Percentiles rank a stretch among this genome's conserved stretches.
phyloP scores from a whole-genome alignment of 2,888 invertebrate species.

The Scaptomyza polygonia region DNA sequence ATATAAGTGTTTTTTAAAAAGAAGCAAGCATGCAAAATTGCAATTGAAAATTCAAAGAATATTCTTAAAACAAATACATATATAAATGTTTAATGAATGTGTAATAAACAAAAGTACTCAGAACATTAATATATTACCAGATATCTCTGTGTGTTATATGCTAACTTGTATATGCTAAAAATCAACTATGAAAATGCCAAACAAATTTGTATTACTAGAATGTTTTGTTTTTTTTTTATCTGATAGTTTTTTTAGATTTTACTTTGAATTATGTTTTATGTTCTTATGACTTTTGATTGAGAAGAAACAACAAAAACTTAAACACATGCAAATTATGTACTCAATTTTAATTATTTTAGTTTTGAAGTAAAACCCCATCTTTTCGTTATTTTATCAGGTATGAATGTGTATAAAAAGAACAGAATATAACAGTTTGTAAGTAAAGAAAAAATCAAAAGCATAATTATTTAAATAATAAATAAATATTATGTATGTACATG shows the following conservation, averaged over 20 bases:
- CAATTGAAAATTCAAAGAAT: conserved; percentile 5
- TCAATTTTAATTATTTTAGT: conserved; percentile 28
- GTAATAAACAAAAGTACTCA: conserved; percentile 25
- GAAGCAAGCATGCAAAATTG: conserved; percentile 1
- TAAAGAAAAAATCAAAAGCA: conserved; percentile 58
- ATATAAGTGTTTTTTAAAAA: conserved; percentile 3
- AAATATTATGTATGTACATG: conserved; percentile 48
- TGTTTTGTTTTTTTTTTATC: conserved; percentile 1
- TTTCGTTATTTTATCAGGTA: conserved; percentile 26
- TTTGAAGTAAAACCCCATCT: neutral
- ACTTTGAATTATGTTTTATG: conserved; percentile 6
- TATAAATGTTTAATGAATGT: conserved; percentile 25
- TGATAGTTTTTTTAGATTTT: conserved; percentile 9
- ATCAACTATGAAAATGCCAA: conserved; percentile 50
- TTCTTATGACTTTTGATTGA: conserved; percentile 23
- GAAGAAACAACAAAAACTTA: neutral
- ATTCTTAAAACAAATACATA: conserved; percentile 3
- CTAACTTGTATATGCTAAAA: conserved; percentile 15
- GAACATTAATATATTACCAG: conserved; percentile 6
- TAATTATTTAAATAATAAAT: conserved; percentile 55
- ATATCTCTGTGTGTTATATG: conserved; percentile 16
- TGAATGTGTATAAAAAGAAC: conserved; percentile 44
- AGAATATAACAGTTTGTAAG: conserved; percentile 46
- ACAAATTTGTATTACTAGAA: conserved; percentile 40
- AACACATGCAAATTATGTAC: conserved; percentile 37